Percentiles rank a stretch among this genome's conserved stretches.
These are phyloP conservation scores for Lepetodrilus schrolli DNA, from an alignment of 2,888 invertebrate genomes.

Conservation along the genomic window DNA sequence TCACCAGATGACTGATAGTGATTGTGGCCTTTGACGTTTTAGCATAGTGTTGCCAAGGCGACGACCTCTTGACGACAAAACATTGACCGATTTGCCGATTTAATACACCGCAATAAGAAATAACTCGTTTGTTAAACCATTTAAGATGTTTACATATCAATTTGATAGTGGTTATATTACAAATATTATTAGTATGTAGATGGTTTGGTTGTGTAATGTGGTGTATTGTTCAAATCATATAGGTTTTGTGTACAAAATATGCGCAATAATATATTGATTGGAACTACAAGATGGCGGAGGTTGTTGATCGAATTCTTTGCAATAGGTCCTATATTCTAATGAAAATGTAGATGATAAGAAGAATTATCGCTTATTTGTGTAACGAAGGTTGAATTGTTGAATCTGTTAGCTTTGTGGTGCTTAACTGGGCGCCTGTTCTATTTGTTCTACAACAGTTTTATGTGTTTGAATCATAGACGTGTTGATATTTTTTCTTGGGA, in stretches of 20 bases:
- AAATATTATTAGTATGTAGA: too few relatives aligned
- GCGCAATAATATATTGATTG: not conserved
- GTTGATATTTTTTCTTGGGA: too few relatives aligned
- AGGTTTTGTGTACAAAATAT: too few relatives aligned
- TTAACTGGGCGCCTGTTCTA: not conserved
- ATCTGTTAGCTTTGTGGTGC: not conserved
- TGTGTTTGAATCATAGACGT: too few relatives aligned
- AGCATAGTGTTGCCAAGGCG: conserved; percentile 15
- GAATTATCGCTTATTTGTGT: not conserved
- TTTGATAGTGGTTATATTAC: too few relatives aligned
- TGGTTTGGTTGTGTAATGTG: too few relatives aligned
- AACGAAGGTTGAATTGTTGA: not conserved
- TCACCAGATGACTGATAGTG: not conserved
- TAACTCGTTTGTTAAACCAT: too few relatives aligned
- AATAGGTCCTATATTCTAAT: not conserved
- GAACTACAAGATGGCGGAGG: conserved; percentile 16
- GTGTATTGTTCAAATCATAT: too few relatives aligned
- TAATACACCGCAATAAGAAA: too few relatives aligned
- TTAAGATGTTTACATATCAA: too few relatives aligned
- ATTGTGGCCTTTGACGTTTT: conserved; percentile 15
- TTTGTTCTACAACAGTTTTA: not conserved
- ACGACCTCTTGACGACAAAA: conserved; percentile 25
- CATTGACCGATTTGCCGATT: too few relatives aligned
- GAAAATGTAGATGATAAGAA: conserved; percentile 7
- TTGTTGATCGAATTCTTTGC: conserved; percentile 16